Evolutionary conservation across 2,797 vertebrate species (phyloP).

Genomic region (Pangasius djambal): DNA sequence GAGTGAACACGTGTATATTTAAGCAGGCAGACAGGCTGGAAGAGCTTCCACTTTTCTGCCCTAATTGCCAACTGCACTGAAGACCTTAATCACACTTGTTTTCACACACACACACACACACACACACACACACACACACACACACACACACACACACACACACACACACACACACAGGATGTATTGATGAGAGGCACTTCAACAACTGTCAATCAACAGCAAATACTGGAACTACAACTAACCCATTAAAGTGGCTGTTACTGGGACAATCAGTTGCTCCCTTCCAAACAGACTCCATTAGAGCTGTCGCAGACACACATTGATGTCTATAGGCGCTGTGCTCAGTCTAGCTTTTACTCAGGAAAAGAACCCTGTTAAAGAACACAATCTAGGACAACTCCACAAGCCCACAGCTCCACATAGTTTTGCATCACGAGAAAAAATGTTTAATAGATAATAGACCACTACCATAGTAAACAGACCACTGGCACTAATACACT

Average conservation of each 20-base stretch:
- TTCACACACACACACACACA: slow-evolving; percentile 1
- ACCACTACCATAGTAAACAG: neutral
- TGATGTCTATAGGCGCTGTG: neutral
- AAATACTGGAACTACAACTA: slow-evolving; percentile 25
- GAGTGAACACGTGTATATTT: slow-evolving; percentile 30
- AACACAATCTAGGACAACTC: neutral
- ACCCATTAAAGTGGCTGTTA: slow-evolving; percentile 24
- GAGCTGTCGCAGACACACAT: slow-evolving; percentile 14
- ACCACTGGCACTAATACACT: neutral
- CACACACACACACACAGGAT: neutral
- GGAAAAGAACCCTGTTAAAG: neutral
- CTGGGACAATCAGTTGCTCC: slow-evolving; percentile 19
- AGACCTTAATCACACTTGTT: slow-evolving; percentile 38
- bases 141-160: slow-evolving; percentile 7
- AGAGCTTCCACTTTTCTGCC: slow-evolving; percentile 49
- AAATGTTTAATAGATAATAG: neutral
- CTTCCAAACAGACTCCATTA: slow-evolving; percentile 34
- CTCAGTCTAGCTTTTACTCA: neutral
- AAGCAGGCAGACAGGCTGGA: slow-evolving; percentile 48
- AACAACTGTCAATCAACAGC: slow-evolving; percentile 15
- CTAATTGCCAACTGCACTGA: slow-evolving; percentile 51
- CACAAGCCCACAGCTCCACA: neutral
- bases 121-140: neutral
- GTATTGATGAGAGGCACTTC: slow-evolving; percentile 30
- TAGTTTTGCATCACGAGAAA: neutral